Base-by-base conservation (phyloP, 2,797 vertebrate species). In the Enteromius viviparus region DNA sequence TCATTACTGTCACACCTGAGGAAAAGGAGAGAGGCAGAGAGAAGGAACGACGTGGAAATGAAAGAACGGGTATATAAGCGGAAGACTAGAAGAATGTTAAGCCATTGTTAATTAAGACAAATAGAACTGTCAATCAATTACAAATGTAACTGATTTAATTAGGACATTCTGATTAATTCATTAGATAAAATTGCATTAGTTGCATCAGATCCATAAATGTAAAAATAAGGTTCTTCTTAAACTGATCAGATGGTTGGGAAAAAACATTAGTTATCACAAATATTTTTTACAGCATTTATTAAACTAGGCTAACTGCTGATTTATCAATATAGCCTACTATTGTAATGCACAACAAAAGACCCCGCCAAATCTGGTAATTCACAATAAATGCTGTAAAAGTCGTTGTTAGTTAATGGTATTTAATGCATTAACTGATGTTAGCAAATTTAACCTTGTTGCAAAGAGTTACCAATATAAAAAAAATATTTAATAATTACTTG, bases 1-100 rank as follows among this genome's bases (percentile, higher is more conserved):
- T 92, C 90, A 91, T 87, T 90, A 87, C 84, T 87, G 89, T 92
- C 93, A 90, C 89, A 90, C 92, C 89, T 89, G 84, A 86, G 89
- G 89, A 84, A 84, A 71, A 87, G 80, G 26, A 83, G 51, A 62
- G 66, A 79, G 66, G 29, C 64, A 81, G 74, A 79, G 53, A 53
- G 42, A 49, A 55, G 49, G 58, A 62, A 78, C 29, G 34, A 15
- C 7, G 26, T 3, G n/a, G 74, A 77, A 78, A 53, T 42, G 51
- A 80, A 53, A 64, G 64, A 66, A 66, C 15, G 8, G 53, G 49
- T 26, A 68, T 40, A 34, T 2, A 23, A 32, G 34, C n/a, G n/a
- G 80, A 49, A 23, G 21, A 71, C 53, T 12, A 19, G n/a, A 21
- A 65, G 23, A 42, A 55, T 53, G 34, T 26, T 29, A 19, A 40